Evolutionary conservation across 2,888 invertebrate species (phyloP).

Genomic region (Agrilus mali): DNA sequence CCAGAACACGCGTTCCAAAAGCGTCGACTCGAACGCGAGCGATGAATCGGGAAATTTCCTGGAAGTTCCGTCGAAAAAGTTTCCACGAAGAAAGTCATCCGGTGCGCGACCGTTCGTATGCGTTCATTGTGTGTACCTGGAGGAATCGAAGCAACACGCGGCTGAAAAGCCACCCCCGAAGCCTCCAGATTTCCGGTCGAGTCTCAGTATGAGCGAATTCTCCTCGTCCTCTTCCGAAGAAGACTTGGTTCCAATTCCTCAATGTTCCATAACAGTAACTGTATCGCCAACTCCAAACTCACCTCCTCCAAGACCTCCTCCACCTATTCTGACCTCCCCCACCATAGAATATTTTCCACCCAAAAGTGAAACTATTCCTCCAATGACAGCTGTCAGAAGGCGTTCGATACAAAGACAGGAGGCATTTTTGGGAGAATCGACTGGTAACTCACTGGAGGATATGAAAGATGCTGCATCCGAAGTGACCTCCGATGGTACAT

Average conservation of each 20-base stretch:
- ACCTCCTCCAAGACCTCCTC: conserved; percentile 31
- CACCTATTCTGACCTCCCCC: conserved; percentile 35
- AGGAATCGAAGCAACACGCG: conserved; percentile 47
- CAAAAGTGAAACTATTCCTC: conserved; percentile 24
- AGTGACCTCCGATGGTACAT: conserved; percentile 31
- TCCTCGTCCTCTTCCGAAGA: conserved; percentile 36
- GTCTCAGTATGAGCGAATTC: conserved; percentile 37
- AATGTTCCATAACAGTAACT: conserved; percentile 50
- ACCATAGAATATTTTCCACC: conserved; percentile 46
- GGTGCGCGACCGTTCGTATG: conserved; percentile 57
- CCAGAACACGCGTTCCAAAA: conserved; percentile 58
- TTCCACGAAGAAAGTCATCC: conserved; percentile 50
- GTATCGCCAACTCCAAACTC: conserved; percentile 44
- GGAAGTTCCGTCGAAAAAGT: conserved; percentile 43
- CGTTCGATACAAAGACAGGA: conserved; percentile 72
- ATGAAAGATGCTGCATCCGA: conserved; percentile 38
- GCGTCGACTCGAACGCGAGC: conserved; percentile 67
- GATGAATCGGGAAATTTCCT: conserved; percentile 48
- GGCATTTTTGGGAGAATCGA: conserved; percentile 67
- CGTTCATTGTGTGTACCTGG: conserved; percentile 65
- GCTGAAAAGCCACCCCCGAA: conserved; percentile 33
- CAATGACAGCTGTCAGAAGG: conserved; percentile 37
- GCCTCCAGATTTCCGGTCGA: conserved; percentile 19
- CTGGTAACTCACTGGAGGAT: conserved; percentile 58
- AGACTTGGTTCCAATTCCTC: conserved; percentile 32